Percentiles rank a stretch among this genome's conserved stretches.
phyloP scores from a whole-genome alignment of 2,888 invertebrate species.

The Epinotia bilunana region DNA sequence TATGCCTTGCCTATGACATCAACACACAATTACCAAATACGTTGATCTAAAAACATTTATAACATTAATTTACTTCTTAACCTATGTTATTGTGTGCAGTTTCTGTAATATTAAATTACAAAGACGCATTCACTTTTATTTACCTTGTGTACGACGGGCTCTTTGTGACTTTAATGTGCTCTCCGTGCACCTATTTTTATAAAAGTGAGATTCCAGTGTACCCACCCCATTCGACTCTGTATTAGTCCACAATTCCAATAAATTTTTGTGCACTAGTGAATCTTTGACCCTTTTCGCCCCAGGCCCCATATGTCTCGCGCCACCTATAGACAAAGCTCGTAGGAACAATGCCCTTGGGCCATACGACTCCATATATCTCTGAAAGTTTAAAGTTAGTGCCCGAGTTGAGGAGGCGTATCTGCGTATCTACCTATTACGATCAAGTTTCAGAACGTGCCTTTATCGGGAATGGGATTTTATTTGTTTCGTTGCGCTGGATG shows the following conservation, averaged over 20 bases:
- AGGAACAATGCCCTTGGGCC: constrained; percentile 36
- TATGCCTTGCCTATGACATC: background rate
- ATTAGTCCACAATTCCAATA: constrained; percentile 26
- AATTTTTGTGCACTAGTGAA: constrained; percentile 38
- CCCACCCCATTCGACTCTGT: constrained; percentile 18
- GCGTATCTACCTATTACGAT: constrained; percentile 41
- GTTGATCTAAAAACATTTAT: background rate
- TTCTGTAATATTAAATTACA: background rate
- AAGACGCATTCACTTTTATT: constrained; percentile 1
- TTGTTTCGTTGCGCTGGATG: constrained; percentile 24
- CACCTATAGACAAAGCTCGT: constrained; percentile 42
- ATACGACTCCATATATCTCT: constrained; percentile 41
- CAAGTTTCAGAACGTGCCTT: constrained; percentile 39
- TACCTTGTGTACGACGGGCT: background rate
- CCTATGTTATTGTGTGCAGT: background rate
- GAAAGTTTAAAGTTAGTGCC: constrained; percentile 45
- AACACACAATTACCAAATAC: background rate
- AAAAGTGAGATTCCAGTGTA: constrained; percentile 19
- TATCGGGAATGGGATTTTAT: constrained; percentile 38
- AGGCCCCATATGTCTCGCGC: constrained; percentile 23
- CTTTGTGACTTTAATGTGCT: background rate
- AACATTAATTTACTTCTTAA: too few species aligned
- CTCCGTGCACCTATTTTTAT: background rate
- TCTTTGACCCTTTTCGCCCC: constrained; percentile 34
- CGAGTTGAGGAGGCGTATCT: constrained; percentile 40